phyloP scores from a whole-genome alignment of 2,888 invertebrate species.

The Arge pagana region DNA sequence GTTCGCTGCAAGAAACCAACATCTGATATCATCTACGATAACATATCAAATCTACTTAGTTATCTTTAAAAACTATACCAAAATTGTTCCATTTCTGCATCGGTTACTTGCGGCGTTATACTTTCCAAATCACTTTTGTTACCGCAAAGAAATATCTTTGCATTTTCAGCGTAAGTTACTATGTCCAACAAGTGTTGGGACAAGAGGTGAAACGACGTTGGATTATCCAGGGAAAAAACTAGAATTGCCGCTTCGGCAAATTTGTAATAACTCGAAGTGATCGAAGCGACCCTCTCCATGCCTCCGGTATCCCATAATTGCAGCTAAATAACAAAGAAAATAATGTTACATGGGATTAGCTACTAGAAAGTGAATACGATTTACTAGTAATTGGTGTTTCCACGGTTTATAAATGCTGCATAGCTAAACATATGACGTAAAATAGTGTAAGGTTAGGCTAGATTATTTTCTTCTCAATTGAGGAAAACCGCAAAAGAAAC shows the following conservation, averaged over 20 bases:
- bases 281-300: slow-evolving; percentile 94
- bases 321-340: too few relatives aligned
- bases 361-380: too few relatives aligned
- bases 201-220: slow-evolving; percentile 88
- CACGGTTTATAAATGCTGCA: too few relatives aligned
- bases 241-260: slow-evolving; percentile 93
- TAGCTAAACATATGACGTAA: too few relatives aligned
- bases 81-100: slow-evolving; percentile 87
- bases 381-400: background rate
- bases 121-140: slow-evolving; percentile 86
- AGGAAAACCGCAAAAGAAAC: too few relatives aligned
- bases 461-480: too few relatives aligned
- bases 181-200: slow-evolving; percentile 93
- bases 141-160: slow-evolving; percentile 92
- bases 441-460: too few relatives aligned
- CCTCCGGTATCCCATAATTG: slow-evolving; percentile 97
- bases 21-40: background rate
- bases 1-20: slow-evolving; percentile 68
- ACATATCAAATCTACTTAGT: background rate
- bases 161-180: slow-evolving; percentile 92
- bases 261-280: slow-evolving; percentile 94
- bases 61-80: slow-evolving; percentile 68
- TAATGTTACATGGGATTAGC: too few relatives aligned
- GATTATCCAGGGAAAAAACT: slow-evolving; percentile 88
- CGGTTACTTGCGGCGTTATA: slow-evolving; percentile 76